Evolutionary conservation across 1,140 invertebrate species (phyloP).

Genomic region (Melipona quadrifasciata): DNA sequence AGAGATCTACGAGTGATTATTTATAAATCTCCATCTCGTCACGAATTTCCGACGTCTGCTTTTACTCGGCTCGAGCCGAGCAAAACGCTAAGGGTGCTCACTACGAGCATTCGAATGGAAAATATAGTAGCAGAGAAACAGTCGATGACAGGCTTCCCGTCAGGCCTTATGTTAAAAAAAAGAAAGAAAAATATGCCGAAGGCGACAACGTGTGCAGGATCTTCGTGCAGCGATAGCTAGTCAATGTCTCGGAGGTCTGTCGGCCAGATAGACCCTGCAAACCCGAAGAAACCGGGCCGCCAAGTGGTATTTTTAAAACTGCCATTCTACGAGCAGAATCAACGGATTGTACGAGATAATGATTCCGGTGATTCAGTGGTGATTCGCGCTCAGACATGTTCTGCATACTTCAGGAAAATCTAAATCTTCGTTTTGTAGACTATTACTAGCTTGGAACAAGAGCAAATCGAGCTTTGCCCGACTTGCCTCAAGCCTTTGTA

Average conservation of each 20-base stretch:
- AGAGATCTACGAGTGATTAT: not conserved
- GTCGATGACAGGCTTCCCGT: conserved; percentile 17
- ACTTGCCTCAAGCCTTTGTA: too few species aligned
- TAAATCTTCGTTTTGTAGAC: not conserved
- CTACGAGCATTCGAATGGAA: not conserved
- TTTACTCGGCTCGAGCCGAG: not conserved
- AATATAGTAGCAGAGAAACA: conserved; percentile 27
- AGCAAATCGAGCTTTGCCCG: not conserved
- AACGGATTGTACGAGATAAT: conserved; percentile 38
- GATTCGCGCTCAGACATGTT: not conserved
- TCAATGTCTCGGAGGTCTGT: conserved; percentile 54
- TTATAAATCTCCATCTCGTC: not conserved
- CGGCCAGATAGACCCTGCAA: conserved; percentile 56
- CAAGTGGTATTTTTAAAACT: conserved; percentile 67
- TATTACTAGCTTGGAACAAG: not conserved
- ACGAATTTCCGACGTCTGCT: not conserved
- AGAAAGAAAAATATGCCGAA: not conserved
- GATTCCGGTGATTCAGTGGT: conserved; percentile 35
- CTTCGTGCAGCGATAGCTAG: conserved; percentile 16
- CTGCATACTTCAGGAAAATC: not conserved
- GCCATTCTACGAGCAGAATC: conserved; percentile 42
- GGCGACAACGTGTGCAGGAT: conserved; percentile 28
- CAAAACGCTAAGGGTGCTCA: not conserved
- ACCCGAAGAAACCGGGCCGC: conserved; percentile 65
- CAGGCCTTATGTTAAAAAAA: conserved; percentile 22